Conservation (phyloP, 2,797 vertebrate genomes). For the Danio choprae region DNA sequence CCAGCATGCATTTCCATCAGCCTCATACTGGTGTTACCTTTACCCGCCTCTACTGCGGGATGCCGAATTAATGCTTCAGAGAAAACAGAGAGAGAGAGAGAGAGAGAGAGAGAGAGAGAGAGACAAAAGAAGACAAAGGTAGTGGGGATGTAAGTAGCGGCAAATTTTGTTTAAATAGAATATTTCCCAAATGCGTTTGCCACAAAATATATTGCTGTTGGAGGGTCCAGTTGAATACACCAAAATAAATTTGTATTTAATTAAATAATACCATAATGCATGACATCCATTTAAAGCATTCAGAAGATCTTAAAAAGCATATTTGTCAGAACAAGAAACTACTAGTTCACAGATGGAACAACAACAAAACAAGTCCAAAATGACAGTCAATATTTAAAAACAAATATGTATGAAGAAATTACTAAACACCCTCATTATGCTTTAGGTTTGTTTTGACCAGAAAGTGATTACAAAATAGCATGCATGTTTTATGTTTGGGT, state of each 20-base stretch:
- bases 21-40: conserved; percentile 85
- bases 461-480: too few species aligned
- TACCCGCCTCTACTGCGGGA: conserved; percentile 88
- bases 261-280: neutral
- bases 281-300: neutral
- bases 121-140: conserved; percentile 68
- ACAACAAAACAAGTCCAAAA: neutral
- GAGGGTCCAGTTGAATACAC: neutral
- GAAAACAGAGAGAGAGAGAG: conserved; percentile 81
- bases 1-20: conserved; percentile 77
- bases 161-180: neutral
- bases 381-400: neutral
- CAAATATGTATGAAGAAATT: neutral
- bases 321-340: neutral
- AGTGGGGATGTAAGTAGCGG: conserved; percentile 39
- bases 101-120: conserved; percentile 83
- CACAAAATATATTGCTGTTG: neutral
- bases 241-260: neutral
- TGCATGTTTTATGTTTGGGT: too few species aligned
- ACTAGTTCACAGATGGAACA: neutral
- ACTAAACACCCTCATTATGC: too few species aligned
- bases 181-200: neutral
- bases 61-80: conserved; percentile 85
- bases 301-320: neutral
- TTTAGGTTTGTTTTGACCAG: too few species aligned